A percentile compares a stretch with the other conserved stretches of the same genome.
phyloP scores from a whole-genome alignment of 2,797 vertebrate species.

The Tokudaia tokunoshimensis region DNA sequence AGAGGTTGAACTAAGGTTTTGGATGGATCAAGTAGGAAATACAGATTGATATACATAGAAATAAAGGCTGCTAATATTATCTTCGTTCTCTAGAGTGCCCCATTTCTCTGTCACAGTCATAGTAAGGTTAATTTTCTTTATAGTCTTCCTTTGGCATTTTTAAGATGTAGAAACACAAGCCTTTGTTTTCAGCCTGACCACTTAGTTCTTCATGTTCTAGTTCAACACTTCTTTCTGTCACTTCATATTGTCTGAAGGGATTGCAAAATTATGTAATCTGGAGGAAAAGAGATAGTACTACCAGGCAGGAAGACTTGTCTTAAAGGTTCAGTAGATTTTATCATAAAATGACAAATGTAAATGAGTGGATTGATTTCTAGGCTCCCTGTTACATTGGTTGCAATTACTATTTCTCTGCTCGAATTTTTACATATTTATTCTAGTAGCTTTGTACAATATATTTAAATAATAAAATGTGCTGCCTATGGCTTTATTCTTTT shows the following conservation, averaged over 20 bases:
- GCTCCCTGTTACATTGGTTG: neutral
- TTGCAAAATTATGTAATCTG: constrained; percentile 43
- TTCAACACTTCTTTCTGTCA: constrained; percentile 8
- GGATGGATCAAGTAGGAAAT: neutral
- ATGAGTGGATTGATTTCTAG: neutral
- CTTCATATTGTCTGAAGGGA: neutral
- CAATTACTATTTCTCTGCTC: neutral
- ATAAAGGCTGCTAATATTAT: neutral
- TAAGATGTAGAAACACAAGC: neutral
- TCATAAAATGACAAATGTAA: neutral
- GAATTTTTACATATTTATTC: neutral
- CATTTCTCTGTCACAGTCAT: neutral
- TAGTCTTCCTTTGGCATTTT: constrained; percentile 24
- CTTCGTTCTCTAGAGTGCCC: neutral
- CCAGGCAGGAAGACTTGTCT: neutral
- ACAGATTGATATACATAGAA: neutral
- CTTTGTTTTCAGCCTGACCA: constrained; percentile 13
- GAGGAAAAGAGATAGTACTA: neutral
- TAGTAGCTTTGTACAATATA: neutral
- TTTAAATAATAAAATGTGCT: neutral
- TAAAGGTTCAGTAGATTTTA: neutral
- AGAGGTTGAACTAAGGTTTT: neutral
- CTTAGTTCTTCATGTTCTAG: constrained; percentile 4
- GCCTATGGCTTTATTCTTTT: neutral
- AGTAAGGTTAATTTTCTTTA: constrained; percentile 28